These are phyloP conservation scores for Emydura subglobosa DNA, from an alignment of 2,113 vertebrate genomes.

Conservation along the genomic window DNA sequence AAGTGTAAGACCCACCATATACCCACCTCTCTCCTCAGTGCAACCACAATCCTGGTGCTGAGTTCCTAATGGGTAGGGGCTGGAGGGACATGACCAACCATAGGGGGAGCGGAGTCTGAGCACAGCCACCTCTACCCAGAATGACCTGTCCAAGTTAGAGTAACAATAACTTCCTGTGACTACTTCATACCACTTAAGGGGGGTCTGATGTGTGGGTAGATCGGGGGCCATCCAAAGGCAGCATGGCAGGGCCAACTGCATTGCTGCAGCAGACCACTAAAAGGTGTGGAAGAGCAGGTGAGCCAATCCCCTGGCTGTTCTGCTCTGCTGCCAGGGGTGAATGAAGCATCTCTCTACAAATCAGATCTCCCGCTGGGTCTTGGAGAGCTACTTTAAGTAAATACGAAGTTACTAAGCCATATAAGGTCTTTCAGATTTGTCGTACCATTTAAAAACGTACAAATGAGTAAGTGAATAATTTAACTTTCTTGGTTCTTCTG, in stretches of 20 bases:
- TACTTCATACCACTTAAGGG: not conserved
- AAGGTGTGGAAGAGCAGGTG: not conserved
- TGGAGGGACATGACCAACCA: not conserved
- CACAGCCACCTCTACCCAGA: not conserved
- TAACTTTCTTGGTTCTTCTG: not conserved
- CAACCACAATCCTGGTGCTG: not conserved
- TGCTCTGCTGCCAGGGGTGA: not conserved
- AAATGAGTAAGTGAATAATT: not conserved
- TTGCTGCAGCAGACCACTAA: not conserved
- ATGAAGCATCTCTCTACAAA: not conserved
- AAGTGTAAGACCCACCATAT: not conserved
- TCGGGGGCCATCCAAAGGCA: not conserved
- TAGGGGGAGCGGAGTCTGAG: not conserved
- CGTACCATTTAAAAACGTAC: not conserved
- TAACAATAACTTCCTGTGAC: slow-evolving; percentile 2
- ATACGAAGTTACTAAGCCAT: not conserved
- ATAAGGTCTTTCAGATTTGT: not conserved
- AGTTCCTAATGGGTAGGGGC: not conserved
- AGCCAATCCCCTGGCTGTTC: not conserved
- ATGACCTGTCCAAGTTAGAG: not conserved
- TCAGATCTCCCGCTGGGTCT: not conserved
- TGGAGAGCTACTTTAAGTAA: not conserved
- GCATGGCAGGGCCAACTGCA: not conserved
- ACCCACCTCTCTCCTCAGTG: not conserved
- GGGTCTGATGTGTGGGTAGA: no score